Percentiles rank a stretch among this genome's conserved stretches.
These are phyloP conservation scores for Nothobranchius kuhntae DNA, from an alignment of 2,113 vertebrate genomes.

Conservation along the genomic window DNA sequence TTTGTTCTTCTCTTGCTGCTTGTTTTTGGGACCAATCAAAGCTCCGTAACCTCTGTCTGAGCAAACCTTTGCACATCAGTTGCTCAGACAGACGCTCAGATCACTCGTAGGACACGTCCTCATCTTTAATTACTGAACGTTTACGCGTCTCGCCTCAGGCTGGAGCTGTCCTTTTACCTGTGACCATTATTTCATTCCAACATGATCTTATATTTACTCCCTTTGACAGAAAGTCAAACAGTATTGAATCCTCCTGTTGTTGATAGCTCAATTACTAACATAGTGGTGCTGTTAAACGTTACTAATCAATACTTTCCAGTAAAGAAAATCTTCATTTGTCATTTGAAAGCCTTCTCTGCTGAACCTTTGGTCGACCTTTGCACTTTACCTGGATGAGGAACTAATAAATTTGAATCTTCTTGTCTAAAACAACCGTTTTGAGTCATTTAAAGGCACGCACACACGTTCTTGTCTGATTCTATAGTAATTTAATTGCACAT, in stretches of 20 bases:
- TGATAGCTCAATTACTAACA: slow-evolving; percentile 38
- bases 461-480: not conserved
- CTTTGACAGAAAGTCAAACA: not conserved
- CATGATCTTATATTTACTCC: not conserved
- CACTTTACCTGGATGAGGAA: slow-evolving; percentile 75
- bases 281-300: slow-evolving; percentile 24
- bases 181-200: no score
- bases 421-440: slow-evolving; percentile 8
- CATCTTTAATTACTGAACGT: slow-evolving; percentile 1
- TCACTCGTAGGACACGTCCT: not conserved
- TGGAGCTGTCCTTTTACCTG: not conserved
- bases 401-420: slow-evolving; percentile 55
- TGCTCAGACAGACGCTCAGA: slow-evolving; percentile 4
- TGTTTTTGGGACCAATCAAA: not conserved
- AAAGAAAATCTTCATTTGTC: slow-evolving; percentile 1
- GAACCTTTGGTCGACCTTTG: slow-evolving; percentile 66
- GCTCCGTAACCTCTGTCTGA: not conserved
- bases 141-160: slow-evolving; percentile 3
- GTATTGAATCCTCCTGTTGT: slow-evolving; percentile 1
- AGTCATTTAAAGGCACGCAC: not conserved
- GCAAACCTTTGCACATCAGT: slow-evolving; percentile 5
- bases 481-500: slow-evolving; percentile 45
- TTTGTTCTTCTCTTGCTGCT: not conserved
- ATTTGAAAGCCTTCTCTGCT: slow-evolving; percentile 32
- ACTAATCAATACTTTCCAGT: slow-evolving; percentile 5